phyloP scores from a whole-genome alignment of 2,888 invertebrate genomes.

The Rhimphoctona megacephalus region DNA sequence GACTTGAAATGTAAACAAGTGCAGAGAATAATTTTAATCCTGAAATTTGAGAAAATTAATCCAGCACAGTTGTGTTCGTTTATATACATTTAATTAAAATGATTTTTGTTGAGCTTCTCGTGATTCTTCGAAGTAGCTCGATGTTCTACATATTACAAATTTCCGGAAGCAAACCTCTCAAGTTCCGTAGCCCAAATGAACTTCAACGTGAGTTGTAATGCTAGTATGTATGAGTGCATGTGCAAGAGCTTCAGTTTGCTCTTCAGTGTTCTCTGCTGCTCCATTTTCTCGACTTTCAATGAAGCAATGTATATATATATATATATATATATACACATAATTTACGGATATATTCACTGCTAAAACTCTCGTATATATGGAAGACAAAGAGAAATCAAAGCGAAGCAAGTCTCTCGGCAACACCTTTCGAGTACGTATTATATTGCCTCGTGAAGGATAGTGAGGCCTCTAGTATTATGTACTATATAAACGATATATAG shows the following conservation, averaged over 20 bases:
- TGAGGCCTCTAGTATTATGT: slow-evolving; percentile 34
- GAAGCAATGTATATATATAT: slow-evolving; percentile 35
- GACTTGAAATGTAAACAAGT: background rate
- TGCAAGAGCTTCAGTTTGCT: slow-evolving; percentile 13
- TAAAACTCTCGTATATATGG: slow-evolving; percentile 23
- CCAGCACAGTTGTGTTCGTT: background rate
- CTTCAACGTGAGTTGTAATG: slow-evolving; percentile 19
- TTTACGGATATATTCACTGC: slow-evolving; percentile 46
- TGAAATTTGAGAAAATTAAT: background rate
- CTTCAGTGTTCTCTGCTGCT: slow-evolving; percentile 33
- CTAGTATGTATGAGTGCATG: background rate
- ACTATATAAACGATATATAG: slow-evolving; percentile 13
- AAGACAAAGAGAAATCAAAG: slow-evolving; percentile 76
- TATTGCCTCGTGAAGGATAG: slow-evolving; percentile 42
- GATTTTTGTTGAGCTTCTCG: background rate
- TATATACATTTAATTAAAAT: background rate
- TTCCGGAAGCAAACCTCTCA: slow-evolving; percentile 20
- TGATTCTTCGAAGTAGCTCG: background rate
- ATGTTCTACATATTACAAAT: slow-evolving; percentile 8
- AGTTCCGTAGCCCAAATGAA: slow-evolving; percentile 12
- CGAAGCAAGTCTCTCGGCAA: slow-evolving; percentile 68
- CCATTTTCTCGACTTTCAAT: slow-evolving; percentile 52
- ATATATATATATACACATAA: slow-evolving; percentile 30
- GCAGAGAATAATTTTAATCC: background rate
- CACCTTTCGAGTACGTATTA: slow-evolving; percentile 62